Percentiles rank a stretch among this genome's conserved stretches.
phyloP scores from a whole-genome alignment of 1,140 invertebrate species.

The Hermatobates lingyangjiaoensis region DNA sequence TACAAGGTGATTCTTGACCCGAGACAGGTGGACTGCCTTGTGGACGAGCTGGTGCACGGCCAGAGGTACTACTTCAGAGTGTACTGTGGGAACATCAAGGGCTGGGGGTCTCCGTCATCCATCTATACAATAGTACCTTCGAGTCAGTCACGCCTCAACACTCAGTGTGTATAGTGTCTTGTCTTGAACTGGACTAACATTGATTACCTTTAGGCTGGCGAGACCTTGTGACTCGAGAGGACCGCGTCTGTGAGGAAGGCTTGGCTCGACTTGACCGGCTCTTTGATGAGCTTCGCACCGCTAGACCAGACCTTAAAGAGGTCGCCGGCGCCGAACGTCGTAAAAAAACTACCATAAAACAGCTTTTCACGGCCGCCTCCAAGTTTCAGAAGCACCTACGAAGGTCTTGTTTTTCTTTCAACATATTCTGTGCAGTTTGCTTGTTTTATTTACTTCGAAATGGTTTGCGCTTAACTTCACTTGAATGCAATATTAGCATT shows the following conservation, averaged over 20 bases:
- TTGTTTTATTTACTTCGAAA: no score
- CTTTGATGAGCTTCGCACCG: conserved; percentile 44
- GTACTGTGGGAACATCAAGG: conserved; percentile 72
- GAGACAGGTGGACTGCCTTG: conserved; percentile 30
- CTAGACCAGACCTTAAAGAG: conserved; percentile 32
- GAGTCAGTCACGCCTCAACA: conserved; percentile 40
- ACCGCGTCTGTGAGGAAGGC: conserved; percentile 45
- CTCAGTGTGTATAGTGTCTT: not conserved
- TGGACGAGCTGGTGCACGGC: conserved; percentile 50
- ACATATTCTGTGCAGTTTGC: no score
- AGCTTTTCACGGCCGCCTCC: conserved; percentile 79
- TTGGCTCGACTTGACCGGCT: conserved; percentile 51
- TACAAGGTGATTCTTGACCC: conserved; percentile 45
- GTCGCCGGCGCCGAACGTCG: conserved; percentile 34
- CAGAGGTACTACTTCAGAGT: conserved; percentile 73
- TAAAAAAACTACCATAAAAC: conserved; percentile 81
- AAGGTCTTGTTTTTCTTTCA: conserved; percentile 31
- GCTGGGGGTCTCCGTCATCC: conserved; percentile 63
- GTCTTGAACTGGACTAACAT: not conserved
- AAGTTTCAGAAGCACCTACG: conserved; percentile 88
- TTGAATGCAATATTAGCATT: no score
- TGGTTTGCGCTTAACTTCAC: no score
- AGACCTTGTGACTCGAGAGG: conserved; percentile 44
- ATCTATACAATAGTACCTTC: conserved; percentile 72
- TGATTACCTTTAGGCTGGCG: conserved; percentile 41